Base-by-base conservation (phyloP, 2,888 invertebrate genomes). In the Morpho deidamia region DNA sequence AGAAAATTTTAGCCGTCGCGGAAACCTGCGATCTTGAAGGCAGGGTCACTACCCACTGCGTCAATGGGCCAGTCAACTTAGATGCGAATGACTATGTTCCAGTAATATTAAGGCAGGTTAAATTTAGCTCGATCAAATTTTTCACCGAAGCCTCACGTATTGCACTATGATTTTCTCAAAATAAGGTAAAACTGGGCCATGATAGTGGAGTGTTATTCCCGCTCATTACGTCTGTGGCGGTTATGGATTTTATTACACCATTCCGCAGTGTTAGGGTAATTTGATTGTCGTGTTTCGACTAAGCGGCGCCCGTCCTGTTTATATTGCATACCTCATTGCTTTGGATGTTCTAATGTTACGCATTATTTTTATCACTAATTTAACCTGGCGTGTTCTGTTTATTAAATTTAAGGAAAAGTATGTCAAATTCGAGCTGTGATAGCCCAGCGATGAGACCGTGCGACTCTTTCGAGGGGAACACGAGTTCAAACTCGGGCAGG, bases 271-370 rank as follows among this genome's bases (percentile, higher is more conserved):
- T 58, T 57, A 61, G 54, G 59, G 59, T 59, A 61, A 61, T 63
- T 61, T 61, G 57, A 58, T 59, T 56, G 56, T 56, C 51, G 52
- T 47, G 53, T 62, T 60, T 53, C 55, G 56, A 35, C 54, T 34
- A 34, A 9, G 46, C 50, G 54, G 51, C 53, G 58, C 54, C 57
- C 34, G 35, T 8, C 34, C 34, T 12, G 9, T 41, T 44, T 32
- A 38, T 45, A 33, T 40, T 48, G 49, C 14, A 48, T 23, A 33
- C 47, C 44, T 39, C 43, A 12, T 32, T 14, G 35, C 35, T 44
- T 39, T 23, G 23, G 23, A 23, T 23, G 23, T 5, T 23, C 23
- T 44, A 45, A 44, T 44, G 51, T 45, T 35, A 32, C 42, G 41
- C 10, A 41, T 42, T 49, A 23, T 23, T 23, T 23, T 23, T 23